Evolutionary conservation across 2,888 invertebrate species (phyloP).

Genomic region (Andricus curvator): DNA sequence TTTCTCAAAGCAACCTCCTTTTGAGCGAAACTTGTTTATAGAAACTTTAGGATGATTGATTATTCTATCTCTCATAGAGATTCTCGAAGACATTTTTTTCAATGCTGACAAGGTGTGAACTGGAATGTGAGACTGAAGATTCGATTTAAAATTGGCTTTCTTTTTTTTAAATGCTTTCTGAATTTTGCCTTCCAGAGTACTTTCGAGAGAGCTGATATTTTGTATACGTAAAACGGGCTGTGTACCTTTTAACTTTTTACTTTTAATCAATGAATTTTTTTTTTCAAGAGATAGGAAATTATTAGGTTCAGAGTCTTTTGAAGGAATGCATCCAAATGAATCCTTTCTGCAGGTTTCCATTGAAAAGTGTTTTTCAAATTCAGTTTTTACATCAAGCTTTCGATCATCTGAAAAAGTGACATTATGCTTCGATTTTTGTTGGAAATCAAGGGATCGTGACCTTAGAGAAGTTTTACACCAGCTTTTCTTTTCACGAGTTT

Average conservation of each 20-base stretch:
- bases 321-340: not conserved
- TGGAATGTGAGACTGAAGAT: no score
- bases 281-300: not conserved
- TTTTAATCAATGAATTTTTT: not conserved
- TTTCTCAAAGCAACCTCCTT: no score
- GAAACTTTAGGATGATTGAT: not conserved
- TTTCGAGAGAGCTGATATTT: not conserved
- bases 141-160: no score
- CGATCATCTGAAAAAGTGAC: constrained; percentile 50
- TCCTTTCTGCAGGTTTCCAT: not conserved
- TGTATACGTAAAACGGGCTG: not conserved
- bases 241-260: not conserved
- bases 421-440: constrained; percentile 45
- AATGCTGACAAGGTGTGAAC: no score
- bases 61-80: not conserved
- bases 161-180: no score
- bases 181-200: not conserved
- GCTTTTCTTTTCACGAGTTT: not conserved
- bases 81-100: no score
- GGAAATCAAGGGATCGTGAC: constrained; percentile 20
- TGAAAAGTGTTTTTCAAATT: not conserved
- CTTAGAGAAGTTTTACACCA: constrained; percentile 14
- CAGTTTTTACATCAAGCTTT: not conserved
- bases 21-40: not conserved
- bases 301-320: not conserved